Percentiles rank a stretch among this genome's conserved stretches.
Conservation (phyloP, 2,888 invertebrate species). For the Cataglyphis cursor region DNA sequence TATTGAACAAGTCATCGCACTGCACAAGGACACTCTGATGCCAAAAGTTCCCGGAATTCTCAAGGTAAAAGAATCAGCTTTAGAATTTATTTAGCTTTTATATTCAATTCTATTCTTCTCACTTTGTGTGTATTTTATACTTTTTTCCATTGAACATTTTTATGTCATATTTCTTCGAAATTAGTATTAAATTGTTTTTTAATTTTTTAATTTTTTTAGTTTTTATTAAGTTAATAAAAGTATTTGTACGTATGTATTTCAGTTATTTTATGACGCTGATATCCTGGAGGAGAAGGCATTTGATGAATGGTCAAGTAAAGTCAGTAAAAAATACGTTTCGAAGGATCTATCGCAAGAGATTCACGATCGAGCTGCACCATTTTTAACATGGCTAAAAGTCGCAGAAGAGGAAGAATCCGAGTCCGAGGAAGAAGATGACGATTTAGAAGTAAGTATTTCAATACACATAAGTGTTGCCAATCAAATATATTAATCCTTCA, state of each 20-base stretch:
- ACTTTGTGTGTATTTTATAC: too few relatives aligned
- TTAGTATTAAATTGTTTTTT: background rate
- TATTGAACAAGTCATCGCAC: slow-evolving; percentile 96
- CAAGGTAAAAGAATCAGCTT: slow-evolving; percentile 88
- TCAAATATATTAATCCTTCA: background rate
- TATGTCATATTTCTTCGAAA: background rate
- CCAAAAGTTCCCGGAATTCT: slow-evolving; percentile 95
- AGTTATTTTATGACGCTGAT: slow-evolving; percentile 97
- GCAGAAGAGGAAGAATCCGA: slow-evolving; percentile 97
- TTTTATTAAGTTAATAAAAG: background rate
- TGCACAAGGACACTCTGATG: slow-evolving; percentile 93
- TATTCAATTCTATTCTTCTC: background rate
- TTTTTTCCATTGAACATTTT: background rate
- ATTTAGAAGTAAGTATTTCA: slow-evolving; percentile 88
- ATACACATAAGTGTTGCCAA: background rate
- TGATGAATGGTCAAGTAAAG: slow-evolving; percentile 98
- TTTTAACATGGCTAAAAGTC: slow-evolving; percentile 98
- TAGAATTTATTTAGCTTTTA: background rate
- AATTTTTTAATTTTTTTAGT: background rate
- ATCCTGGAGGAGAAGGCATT: slow-evolving; percentile 97
- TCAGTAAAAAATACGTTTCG: slow-evolving; percentile 97
- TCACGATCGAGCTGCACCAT: slow-evolving; percentile 96
- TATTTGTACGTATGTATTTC: slow-evolving; percentile 61
- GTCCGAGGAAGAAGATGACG: slow-evolving; percentile 92
- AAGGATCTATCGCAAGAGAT: slow-evolving; percentile 97